Evolutionary conservation across 1,140 invertebrate species (phyloP).

Genomic region (Diorhabda elongata): DNA sequence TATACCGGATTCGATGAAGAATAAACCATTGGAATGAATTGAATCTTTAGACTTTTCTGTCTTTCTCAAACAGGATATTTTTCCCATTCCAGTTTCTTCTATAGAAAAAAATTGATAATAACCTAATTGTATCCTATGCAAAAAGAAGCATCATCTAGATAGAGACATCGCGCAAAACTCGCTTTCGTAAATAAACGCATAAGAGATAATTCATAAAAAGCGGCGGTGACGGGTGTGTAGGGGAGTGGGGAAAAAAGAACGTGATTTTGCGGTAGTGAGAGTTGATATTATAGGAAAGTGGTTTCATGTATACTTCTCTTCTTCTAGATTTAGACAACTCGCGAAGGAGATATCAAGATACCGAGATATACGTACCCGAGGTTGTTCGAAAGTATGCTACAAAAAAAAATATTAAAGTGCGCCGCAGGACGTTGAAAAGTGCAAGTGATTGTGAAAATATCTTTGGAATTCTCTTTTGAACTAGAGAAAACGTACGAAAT

Average conservation of each 20-base stretch:
- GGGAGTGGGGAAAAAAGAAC: slow-evolving; percentile 3
- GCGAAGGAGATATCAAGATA: neutral
- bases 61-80: no score
- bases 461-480: neutral
- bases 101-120: neutral
- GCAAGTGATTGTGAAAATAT: slow-evolving; percentile 6
- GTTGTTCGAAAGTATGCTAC: slow-evolving; percentile 1
- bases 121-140: neutral
- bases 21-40: no score
- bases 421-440: slow-evolving; percentile 1
- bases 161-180: neutral
- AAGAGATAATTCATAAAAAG: slow-evolving; percentile 1
- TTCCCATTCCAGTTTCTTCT: no score
- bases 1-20: no score
- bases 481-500: neutral
- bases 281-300: slow-evolving; percentile 15
- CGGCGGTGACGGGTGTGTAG: neutral
- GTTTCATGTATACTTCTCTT: slow-evolving; percentile 9
- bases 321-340: neutral
- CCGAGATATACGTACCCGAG: neutral
- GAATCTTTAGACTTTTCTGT: no score
- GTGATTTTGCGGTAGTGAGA: slow-evolving; percentile 16
- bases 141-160: neutral
- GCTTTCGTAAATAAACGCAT: neutral
- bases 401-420: neutral